These are phyloP conservation scores for Tetraneura akinire DNA, from an alignment of 1,140 invertebrate species.

Conservation along the genomic window DNA sequence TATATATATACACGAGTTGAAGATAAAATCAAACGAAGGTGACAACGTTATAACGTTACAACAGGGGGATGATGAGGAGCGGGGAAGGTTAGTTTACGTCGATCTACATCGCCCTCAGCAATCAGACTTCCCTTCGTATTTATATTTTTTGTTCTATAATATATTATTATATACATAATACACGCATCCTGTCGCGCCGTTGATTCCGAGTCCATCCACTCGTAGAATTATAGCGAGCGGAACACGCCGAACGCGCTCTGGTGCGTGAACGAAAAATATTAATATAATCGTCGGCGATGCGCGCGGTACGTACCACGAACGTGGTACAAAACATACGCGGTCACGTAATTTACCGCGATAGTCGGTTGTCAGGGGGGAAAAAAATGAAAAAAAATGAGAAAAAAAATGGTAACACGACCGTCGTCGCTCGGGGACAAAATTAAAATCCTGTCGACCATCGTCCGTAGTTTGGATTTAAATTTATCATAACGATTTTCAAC, in stretches of 20 bases:
- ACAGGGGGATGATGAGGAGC: background rate
- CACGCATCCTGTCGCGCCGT: background rate
- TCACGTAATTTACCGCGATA: background rate
- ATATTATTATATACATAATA: too few species aligned
- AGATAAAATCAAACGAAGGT: constrained; percentile 21
- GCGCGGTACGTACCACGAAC: background rate
- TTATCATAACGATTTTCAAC: too few species aligned
- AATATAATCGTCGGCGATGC: background rate
- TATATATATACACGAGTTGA: background rate
- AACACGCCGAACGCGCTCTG: background rate
- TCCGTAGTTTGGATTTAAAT: too few species aligned
- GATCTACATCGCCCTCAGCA: constrained; percentile 33
- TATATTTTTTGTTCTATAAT: too few species aligned
- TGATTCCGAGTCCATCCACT: background rate
- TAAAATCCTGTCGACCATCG: background rate
- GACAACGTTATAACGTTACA: background rate
- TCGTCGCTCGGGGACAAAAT: background rate
- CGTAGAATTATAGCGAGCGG: background rate
- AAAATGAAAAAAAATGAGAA: background rate
- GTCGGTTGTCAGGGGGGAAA: background rate
- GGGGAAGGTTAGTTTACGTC: constrained; percentile 31
- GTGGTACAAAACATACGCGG: background rate
- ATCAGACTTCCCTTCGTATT: background rate
- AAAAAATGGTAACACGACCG: background rate
- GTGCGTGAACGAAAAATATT: constrained; percentile 1